phyloP scores from a whole-genome alignment of 2,888 invertebrate genomes.

The Saturnia pavonia region DNA sequence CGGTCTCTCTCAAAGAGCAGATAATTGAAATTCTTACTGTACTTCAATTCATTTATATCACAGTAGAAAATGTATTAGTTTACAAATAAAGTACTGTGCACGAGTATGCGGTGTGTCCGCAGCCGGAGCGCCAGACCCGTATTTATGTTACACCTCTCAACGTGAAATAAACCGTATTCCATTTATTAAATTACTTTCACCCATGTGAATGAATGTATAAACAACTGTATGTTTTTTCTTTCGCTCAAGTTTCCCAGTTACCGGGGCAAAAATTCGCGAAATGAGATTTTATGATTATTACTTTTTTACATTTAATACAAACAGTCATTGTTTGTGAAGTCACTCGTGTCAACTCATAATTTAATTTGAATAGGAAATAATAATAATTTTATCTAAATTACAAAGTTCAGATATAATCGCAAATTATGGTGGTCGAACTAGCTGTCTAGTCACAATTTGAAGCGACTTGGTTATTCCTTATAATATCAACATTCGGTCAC shows the following conservation, averaged over 20 bases:
- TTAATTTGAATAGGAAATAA: neutral
- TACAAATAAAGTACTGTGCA: constrained; percentile 15
- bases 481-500: too few relatives aligned
- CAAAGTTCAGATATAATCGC: neutral
- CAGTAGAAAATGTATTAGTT: neutral
- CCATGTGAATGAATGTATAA: constrained; percentile 48
- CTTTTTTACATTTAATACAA: neutral
- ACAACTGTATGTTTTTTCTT: constrained; percentile 35
- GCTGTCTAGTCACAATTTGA: too few relatives aligned
- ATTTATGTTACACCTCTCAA: constrained; percentile 31
- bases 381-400: neutral
- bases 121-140: constrained; percentile 17
- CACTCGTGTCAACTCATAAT: neutral
- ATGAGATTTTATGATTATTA: constrained; percentile 1
- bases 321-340: neutral
- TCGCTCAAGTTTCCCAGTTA: constrained; percentile 17
- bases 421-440: too few relatives aligned
- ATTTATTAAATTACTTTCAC: constrained; percentile 64
- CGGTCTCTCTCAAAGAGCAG: neutral
- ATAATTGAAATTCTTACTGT: neutral
- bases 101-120: constrained; percentile 13
- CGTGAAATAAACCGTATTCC: constrained; percentile 40
- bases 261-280: constrained; percentile 11
- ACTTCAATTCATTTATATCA: neutral
- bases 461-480: too few relatives aligned